A percentile compares a stretch with the other conserved stretches of the same genome.
Evolutionary conservation across 2,797 vertebrate genomes (phyloP).

Genomic region (Lagocephalus sceleratus): DNA sequence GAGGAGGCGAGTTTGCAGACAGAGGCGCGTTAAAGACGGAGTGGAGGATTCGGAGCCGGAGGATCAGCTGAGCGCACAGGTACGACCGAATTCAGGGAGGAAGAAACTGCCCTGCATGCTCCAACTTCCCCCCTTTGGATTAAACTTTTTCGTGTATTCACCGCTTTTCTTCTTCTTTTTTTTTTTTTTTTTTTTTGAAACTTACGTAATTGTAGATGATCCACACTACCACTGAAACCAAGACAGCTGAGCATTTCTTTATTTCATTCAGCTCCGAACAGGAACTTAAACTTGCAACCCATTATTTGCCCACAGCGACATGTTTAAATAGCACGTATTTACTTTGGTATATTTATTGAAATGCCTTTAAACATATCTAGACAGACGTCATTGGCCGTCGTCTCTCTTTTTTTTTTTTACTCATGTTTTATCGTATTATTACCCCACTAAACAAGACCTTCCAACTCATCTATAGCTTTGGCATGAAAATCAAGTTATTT

Average conservation of each 20-base stretch:
- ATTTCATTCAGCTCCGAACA: no score
- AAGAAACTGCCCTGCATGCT: constrained; percentile 1
- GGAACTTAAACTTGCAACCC: no score
- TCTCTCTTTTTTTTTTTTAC: background rate
- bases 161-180: no score
- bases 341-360: background rate
- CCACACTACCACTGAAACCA: no score
- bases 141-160: no score
- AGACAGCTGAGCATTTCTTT: no score
- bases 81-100: constrained; percentile 27
- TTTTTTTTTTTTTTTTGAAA: no score
- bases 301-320: no score
- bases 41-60: background rate
- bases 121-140: no score
- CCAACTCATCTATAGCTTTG: constrained; percentile 2
- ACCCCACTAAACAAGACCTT: background rate
- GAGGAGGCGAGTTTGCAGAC: constrained; percentile 4
- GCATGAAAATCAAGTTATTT: constrained; percentile 18
- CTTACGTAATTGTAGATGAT: no score
- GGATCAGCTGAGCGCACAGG: constrained; percentile 50
- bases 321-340: background rate
- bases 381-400: background rate
- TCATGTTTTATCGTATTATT: background rate
- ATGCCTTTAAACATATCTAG: no score
- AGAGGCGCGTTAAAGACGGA: background rate